These are phyloP conservation scores for Aurelia sp. DNA, from an alignment of 30 jellyfish, hydroid and myxozoan species.

Conservation along the genomic window DNA sequence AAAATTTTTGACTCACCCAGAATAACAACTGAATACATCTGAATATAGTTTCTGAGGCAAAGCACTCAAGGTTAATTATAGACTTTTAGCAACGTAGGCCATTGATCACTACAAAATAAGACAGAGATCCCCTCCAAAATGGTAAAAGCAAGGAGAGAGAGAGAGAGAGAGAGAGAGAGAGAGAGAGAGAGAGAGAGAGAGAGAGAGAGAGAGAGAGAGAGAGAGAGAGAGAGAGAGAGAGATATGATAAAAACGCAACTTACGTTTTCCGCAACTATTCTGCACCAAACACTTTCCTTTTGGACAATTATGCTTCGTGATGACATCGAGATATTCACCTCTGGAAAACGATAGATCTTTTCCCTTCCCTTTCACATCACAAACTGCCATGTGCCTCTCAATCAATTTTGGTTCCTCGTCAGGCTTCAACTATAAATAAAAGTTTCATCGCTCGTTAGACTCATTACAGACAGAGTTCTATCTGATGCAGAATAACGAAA, in stretches of 20 bases:
- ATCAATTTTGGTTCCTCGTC: slow-evolving; percentile 65
- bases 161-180: not conserved
- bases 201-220: no score
- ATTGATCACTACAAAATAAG: not conserved
- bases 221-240: no score
- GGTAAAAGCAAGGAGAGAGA: not conserved
- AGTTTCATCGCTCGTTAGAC: no score
- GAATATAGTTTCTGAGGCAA: no score
- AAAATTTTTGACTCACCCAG: no score
- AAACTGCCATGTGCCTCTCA: slow-evolving; percentile 51
- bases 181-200: not conserved
- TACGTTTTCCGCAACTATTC: slow-evolving; percentile 56
- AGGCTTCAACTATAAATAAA: slow-evolving; percentile 44
- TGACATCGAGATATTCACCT: slow-evolving; percentile 67
- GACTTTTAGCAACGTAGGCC: not conserved
- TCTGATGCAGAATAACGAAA: no score
- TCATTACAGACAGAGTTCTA: no score
- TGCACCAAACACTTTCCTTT: slow-evolving; percentile 70
- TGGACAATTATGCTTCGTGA: slow-evolving; percentile 72
- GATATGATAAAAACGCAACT: not conserved
- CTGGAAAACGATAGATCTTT: slow-evolving; percentile 42
- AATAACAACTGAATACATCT: no score
- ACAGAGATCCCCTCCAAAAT: not conserved
- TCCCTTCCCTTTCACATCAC: slow-evolving; percentile 63
- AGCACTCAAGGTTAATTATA: not conserved